These are phyloP conservation scores for Sylvietta virens DNA, from an alignment of 2,113 vertebrate genomes.

Conservation along the genomic window DNA sequence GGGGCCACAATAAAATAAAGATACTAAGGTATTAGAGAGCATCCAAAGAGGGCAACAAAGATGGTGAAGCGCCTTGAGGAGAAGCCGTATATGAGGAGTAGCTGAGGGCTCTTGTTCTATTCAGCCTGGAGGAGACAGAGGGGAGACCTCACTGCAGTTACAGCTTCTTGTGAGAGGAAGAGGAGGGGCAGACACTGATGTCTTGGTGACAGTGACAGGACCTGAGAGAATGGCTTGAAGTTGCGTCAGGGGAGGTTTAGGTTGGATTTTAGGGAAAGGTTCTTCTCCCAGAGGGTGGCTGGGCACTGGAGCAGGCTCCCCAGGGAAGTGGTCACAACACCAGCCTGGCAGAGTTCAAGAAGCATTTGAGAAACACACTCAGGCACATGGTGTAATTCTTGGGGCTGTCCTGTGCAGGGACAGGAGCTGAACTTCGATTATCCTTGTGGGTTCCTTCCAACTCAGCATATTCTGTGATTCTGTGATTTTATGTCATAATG, in stretches of 20 bases:
- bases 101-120: not conserved
- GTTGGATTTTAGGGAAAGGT: not conserved
- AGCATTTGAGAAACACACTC: not conserved
- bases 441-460: not conserved
- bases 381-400: too few species aligned
- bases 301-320: not conserved
- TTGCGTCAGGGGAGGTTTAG: not conserved
- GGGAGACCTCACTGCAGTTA: not conserved
- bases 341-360: not conserved
- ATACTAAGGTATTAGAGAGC: not conserved
- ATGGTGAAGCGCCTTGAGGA: not conserved
- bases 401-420: too few species aligned
- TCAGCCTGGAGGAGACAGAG: not conserved
- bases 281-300: not conserved
- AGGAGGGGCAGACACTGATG: not conserved
- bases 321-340: too few species aligned
- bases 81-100: too few species aligned
- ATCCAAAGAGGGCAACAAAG: not conserved
- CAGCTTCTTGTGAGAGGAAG: not conserved
- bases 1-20: not conserved
- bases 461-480: not conserved
- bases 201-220: not conserved
- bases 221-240: not conserved
- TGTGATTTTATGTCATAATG: not conserved
- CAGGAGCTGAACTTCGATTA: not conserved